These are phyloP conservation scores for Pampus argenteus DNA, from an alignment of 2,797 vertebrate species.

Conservation along the genomic window DNA sequence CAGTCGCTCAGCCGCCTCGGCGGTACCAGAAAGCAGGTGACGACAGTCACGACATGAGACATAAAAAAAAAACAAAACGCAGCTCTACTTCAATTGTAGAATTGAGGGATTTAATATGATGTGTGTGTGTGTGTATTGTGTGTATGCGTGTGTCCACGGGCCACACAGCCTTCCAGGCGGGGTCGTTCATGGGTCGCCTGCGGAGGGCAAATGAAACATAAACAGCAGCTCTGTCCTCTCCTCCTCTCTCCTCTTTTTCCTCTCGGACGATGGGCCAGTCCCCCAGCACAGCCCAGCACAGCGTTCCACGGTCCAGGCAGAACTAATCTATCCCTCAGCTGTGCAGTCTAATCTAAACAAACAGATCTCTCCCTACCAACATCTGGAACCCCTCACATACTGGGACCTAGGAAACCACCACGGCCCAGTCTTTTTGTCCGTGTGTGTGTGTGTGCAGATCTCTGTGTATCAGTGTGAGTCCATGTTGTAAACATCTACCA, in stretches of 20 bases:
- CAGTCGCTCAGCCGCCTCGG: conserved; percentile 13
- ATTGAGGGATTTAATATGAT: conserved; percentile 33
- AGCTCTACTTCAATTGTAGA: conserved; percentile 32
- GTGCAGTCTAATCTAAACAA: conserved; percentile 94
- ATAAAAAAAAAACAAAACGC: conserved; percentile 20
- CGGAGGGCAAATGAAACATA: conserved; percentile 92
- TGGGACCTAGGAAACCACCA: conserved; percentile 83
- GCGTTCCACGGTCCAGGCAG: conserved; percentile 88
- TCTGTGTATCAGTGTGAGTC: conserved; percentile 42
- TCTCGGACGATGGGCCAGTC: conserved; percentile 88
- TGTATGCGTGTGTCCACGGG: conserved; percentile 59
- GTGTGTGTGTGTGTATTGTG: conserved; percentile 20
- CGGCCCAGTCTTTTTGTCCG: conserved; percentile 68
- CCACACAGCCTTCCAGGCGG: conserved; percentile 85
- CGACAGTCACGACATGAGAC: conserved; percentile 31
- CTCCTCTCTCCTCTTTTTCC: conserved; percentile 71
- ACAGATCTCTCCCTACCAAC: conserved; percentile 88
- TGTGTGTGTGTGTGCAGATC: conserved; percentile 55
- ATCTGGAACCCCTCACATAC: conserved; percentile 94
- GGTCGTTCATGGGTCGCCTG: conserved; percentile 91
- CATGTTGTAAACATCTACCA: conserved; percentile 44
- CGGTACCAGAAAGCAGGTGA: conserved; percentile 47
- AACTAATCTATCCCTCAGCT: conserved; percentile 96
- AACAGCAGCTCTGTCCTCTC: conserved; percentile 86
- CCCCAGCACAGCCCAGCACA: conserved; percentile 78